Percentiles rank a stretch among this genome's conserved stretches.
Conservation (phyloP, 2,113 vertebrate genomes). For the Alethe castanea region DNA sequence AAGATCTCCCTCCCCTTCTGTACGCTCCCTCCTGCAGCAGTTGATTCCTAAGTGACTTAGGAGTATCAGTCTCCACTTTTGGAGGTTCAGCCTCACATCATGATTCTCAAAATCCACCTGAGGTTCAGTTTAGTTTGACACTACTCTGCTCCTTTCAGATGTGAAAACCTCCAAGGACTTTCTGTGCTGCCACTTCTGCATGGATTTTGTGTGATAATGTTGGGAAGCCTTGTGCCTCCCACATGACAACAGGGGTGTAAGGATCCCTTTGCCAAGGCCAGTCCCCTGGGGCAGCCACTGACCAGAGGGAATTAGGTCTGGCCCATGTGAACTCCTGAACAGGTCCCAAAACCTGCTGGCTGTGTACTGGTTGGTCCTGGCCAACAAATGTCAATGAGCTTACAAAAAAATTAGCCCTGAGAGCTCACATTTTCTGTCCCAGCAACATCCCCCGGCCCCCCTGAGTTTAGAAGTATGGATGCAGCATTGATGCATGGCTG, state of each 20-base stretch:
- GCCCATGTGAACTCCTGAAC: background rate
- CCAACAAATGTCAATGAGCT: background rate
- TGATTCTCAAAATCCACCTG: background rate
- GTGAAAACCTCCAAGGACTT: background rate
- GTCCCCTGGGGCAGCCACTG: background rate
- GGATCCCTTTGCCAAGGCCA: background rate
- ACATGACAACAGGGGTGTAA: rapidly evolving
- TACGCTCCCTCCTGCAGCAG: rapidly evolving
- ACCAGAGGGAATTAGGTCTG: background rate
- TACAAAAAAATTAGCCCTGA: background rate
- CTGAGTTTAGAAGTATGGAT: too few relatives aligned
- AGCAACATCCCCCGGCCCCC: too few relatives aligned
- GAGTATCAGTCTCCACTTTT: background rate
- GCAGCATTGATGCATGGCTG: too few relatives aligned
- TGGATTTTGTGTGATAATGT: background rate
- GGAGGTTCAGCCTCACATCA: background rate
- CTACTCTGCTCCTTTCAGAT: background rate
- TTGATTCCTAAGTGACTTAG: background rate
- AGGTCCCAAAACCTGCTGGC: background rate
- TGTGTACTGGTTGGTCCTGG: background rate
- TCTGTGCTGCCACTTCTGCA: background rate
- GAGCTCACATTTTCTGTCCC: background rate
- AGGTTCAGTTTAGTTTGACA: background rate
- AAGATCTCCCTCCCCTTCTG: background rate
- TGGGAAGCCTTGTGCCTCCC: background rate